These are phyloP conservation scores for Eumerus sabulonum DNA, from an alignment of 2,888 invertebrate species.

Conservation along the genomic window DNA sequence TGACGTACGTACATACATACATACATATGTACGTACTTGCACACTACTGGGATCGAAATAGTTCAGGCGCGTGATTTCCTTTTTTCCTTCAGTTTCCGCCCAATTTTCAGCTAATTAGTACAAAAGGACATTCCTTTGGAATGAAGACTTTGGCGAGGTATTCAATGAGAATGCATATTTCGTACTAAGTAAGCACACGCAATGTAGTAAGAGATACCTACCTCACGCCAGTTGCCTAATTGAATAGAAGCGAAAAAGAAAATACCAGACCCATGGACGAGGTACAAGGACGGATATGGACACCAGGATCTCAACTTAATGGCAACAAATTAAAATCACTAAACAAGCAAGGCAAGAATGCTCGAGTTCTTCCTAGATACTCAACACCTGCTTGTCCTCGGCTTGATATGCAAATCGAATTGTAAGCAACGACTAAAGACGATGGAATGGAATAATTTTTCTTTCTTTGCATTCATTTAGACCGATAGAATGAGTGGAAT, in stretches of 20 bases:
- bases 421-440: constrained; percentile 1
- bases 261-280: neutral
- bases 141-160: neutral
- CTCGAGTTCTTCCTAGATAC: constrained; percentile 23
- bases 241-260: constrained; percentile 14
- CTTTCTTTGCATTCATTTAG: constrained; percentile 33
- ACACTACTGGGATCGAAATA: constrained; percentile 19
- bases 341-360: constrained; percentile 55
- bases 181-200: constrained; percentile 38
- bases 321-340: constrained; percentile 66
- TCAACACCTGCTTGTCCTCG: constrained; percentile 24
- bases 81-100: constrained; percentile 26
- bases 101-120: constrained; percentile 59
- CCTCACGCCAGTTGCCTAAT: constrained; percentile 11
- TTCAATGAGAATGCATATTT: constrained; percentile 24
- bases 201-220: constrained; percentile 26
- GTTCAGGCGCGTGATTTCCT: constrained; percentile 13
- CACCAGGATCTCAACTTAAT: constrained; percentile 36
- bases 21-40: constrained; percentile 13
- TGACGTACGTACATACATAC: constrained; percentile 8
- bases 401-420: constrained; percentile 60
- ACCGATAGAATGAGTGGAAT: too few species aligned
- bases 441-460: constrained; percentile 3
- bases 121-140: constrained; percentile 2
- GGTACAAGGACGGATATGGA: too few species aligned